Base-by-base conservation (phyloP, 2,113 vertebrate genomes). In the Chloroceryle aenea region DNA sequence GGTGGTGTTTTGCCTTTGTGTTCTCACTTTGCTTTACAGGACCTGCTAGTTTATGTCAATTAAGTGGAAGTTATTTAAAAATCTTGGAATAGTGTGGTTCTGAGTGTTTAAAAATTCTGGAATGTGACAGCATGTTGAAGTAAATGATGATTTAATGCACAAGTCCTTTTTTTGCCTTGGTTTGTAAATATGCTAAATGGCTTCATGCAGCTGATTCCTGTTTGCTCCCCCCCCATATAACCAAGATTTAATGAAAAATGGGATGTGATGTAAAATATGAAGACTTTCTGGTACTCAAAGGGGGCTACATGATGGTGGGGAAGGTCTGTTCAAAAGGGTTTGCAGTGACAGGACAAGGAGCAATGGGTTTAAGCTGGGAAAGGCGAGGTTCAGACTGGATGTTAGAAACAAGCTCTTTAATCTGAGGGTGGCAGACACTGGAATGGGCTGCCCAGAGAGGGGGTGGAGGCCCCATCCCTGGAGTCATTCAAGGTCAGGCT, bases 1-100 rank as follows among this genome's bases (percentile, higher is more conserved):
- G 0, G 15, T 10, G 25, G 12, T 2, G 1, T 42, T 58, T 23
- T 15, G 0, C 20, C 47, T 23, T 48, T 32, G 38, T 18, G 9
- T 45, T 8, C 22, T 47, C 0, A 1, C 6, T 48, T 50, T 40
- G 14, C 8, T 71, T 67, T 32, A 2, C 12, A 27, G 42, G 27
- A 7, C 5, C 0, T 61, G 34, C 8, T 72, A 9, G 23, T 87
- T 63, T 12, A 5, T 53, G 3, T 14, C 2, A 75, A 5, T 8
- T 8, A 16, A 34, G 26, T 23, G 32, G 10, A 68, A 55, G 10
- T 85, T 11, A 2, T 6, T 86, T 86, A 19, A 4, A n/a, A 12
- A 0, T 34, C 2, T 52, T 50, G 25, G 23, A 14, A 12, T 9
- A 7, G 5, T 38, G 5, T n/a, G 26, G 4, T 32, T 77, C 36